These are phyloP conservation scores for Enteromius paludinosus DNA, from an alignment of 2,797 vertebrate species.

Conservation along the genomic window DNA sequence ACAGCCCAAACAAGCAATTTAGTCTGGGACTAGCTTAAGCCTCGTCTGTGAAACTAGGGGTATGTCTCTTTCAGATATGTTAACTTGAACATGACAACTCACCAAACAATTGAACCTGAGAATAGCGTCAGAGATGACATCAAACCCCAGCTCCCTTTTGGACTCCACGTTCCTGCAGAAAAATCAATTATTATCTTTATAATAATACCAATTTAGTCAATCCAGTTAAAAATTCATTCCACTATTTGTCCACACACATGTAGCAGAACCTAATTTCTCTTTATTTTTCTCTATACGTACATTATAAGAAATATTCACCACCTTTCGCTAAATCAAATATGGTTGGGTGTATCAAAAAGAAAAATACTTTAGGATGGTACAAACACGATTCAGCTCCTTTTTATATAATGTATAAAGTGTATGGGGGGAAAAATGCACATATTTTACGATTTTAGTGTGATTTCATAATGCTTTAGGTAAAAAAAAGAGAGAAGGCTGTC, in stretches of 20 bases:
- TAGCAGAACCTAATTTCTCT: no score
- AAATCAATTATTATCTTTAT: not conserved
- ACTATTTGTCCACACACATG: no score
- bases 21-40: no score
- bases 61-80: not conserved
- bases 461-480: slow-evolving; percentile 29
- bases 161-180: not conserved
- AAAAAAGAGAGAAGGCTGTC: slow-evolving; percentile 33
- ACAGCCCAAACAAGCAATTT: no score
- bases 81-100: not conserved
- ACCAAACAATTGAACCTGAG: not conserved
- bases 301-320: not conserved
- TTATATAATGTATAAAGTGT: not conserved
- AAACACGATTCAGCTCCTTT: not conserved
- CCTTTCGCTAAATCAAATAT: not conserved
- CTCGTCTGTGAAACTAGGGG: no score
- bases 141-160: not conserved
- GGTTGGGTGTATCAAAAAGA: not conserved
- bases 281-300: not conserved
- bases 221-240: not conserved
- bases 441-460: slow-evolving; percentile 6
- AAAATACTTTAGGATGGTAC: not conserved
- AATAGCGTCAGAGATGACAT: not conserved
- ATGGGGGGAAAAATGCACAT: not conserved
- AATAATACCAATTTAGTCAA: not conserved